These are phyloP conservation scores for Stenolophus ochropezus DNA, from an alignment of 2,888 invertebrate genomes.

Conservation along the genomic window DNA sequence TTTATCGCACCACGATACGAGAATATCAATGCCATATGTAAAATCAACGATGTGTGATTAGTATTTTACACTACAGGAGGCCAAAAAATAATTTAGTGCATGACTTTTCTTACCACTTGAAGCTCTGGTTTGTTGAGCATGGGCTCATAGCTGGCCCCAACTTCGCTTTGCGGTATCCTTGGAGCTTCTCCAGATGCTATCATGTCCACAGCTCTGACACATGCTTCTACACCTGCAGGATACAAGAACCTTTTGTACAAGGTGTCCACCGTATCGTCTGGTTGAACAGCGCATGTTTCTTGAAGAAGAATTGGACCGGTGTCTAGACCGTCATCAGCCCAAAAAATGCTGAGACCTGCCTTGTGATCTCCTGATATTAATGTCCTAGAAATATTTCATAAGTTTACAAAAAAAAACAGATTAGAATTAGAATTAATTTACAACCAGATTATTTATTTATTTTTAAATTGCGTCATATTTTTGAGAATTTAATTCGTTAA, in stretches of 20 bases:
- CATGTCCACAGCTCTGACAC: conserved; percentile 90
- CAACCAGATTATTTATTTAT: neutral
- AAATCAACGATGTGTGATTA: no score
- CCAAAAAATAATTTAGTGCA: no score
- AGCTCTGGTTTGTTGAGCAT: conserved; percentile 91
- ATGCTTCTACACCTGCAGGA: conserved; percentile 79
- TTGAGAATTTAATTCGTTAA: neutral
- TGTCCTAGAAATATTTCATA: conserved; percentile 79
- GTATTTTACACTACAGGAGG: no score
- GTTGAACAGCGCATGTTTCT: conserved; percentile 85
- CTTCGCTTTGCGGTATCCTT: conserved; percentile 84
- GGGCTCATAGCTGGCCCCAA: conserved; percentile 95
- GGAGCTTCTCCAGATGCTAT: conserved; percentile 90
- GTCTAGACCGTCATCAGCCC: conserved; percentile 98
- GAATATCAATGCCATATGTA: no score
- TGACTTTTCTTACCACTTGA: conserved; percentile 81
- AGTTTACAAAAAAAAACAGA: conserved; percentile 16
- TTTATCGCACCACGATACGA: no score
- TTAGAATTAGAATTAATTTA: neutral
- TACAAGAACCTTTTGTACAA: conserved; percentile 85
- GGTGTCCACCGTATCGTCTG: conserved; percentile 94
- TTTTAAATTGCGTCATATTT: conserved; percentile 3
- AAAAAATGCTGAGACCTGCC: conserved; percentile 94
- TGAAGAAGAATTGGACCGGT: conserved; percentile 95
- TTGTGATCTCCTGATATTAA: conserved; percentile 92